Conservation (phyloP, 2,113 vertebrate species). For the Aphelocoma coerulescens region DNA sequence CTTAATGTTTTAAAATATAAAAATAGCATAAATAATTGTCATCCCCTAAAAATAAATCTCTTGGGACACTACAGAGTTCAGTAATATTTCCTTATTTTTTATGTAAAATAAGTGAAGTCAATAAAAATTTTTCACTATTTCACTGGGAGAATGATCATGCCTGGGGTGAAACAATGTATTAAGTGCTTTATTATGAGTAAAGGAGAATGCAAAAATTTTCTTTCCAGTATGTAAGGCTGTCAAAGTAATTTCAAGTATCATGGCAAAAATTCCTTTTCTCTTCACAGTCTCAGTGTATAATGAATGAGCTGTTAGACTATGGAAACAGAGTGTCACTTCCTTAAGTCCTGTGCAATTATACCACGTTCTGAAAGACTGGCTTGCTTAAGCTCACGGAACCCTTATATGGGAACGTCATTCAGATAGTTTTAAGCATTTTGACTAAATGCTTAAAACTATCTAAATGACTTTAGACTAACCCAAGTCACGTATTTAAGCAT, state of each 20-base stretch:
- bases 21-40: neutral
- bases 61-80: neutral
- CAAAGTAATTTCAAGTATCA: neutral
- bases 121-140: neutral
- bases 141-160: neutral
- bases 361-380: neutral
- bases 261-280: neutral
- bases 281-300: neutral
- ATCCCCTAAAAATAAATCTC: neutral
- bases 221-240: neutral
- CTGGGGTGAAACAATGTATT: neutral
- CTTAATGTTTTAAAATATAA: neutral
- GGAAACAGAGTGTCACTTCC: neutral
- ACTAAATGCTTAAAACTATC: neutral
- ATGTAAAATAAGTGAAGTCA: neutral
- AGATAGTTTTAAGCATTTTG: no score
- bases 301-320: neutral
- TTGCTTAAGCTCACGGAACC: neutral
- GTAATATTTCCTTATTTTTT: neutral
- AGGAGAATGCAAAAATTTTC: neutral
- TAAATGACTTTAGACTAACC: neutral
- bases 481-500: neutral
- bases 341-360: neutral
- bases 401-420: neutral
- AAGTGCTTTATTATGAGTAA: neutral